A percentile compares a stretch with the other conserved stretches of the same genome.
Conservation (phyloP, 2,113 vertebrate species). For the Mobula hypostoma region DNA sequence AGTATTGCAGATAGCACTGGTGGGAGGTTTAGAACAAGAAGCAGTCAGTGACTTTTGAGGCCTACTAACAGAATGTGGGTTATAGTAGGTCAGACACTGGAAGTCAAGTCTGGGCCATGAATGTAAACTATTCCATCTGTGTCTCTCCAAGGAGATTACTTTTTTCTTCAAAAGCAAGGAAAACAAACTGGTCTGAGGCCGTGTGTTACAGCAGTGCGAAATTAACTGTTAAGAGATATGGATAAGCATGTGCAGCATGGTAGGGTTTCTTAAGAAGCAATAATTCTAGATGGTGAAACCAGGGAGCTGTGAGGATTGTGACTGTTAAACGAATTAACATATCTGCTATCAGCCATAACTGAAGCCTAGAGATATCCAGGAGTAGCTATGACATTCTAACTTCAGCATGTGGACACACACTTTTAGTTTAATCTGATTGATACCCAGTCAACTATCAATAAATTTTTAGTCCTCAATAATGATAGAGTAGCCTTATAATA, state of each 20-base stretch:
- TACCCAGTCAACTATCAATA: neutral
- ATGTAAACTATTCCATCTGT: slow-evolving; percentile 68
- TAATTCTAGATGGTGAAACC: slow-evolving; percentile 46
- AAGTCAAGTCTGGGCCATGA: slow-evolving; percentile 64
- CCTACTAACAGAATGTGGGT: slow-evolving; percentile 60
- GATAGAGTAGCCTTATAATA: too few species aligned
- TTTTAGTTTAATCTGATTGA: neutral
- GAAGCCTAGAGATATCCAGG: slow-evolving; percentile 48
- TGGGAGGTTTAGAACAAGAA: slow-evolving; percentile 44
- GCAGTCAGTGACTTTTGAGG: slow-evolving; percentile 47
- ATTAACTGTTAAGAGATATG: slow-evolving; percentile 42
- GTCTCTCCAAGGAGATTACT: slow-evolving; percentile 44
- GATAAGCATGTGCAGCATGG: slow-evolving; percentile 48
- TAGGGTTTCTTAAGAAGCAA: slow-evolving; percentile 45
- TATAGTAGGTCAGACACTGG: slow-evolving; percentile 69
- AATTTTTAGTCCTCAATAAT: neutral
- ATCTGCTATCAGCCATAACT: slow-evolving; percentile 44
- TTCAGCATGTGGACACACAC: slow-evolving; percentile 50
- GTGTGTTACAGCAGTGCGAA: slow-evolving; percentile 41
- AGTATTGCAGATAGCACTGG: slow-evolving; percentile 42
- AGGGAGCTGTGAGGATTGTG: slow-evolving; percentile 53
- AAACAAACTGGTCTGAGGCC: slow-evolving; percentile 52
- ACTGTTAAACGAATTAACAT: slow-evolving; percentile 56
- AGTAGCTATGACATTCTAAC: slow-evolving; percentile 52
- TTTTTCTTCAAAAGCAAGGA: slow-evolving; percentile 47